Percentiles rank a stretch among this genome's conserved stretches.
Conservation (phyloP, 2,797 vertebrate genomes). For the Pyrocephalus nanus region DNA sequence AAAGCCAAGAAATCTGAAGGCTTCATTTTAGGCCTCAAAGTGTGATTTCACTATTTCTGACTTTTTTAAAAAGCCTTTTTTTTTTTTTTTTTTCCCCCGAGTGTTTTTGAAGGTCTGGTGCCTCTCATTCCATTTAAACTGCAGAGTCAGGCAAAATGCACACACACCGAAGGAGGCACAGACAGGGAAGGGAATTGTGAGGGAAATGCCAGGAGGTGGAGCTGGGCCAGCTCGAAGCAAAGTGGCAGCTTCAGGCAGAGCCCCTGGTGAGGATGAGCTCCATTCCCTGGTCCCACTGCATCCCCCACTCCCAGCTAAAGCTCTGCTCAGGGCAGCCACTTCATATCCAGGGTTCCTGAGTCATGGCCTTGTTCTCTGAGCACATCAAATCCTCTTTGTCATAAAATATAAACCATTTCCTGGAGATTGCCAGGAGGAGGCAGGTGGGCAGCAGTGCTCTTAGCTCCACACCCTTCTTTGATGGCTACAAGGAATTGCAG, state of each 20-base stretch:
- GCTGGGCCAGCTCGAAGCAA: neutral
- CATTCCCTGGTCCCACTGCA: neutral
- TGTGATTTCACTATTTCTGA: neutral
- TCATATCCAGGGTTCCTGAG: neutral
- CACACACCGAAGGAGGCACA: neutral
- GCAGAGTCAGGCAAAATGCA: neutral
- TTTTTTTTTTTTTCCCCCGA: neutral
- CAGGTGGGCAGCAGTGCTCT: neutral
- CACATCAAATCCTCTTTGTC: neutral
- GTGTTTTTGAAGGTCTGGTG: neutral
- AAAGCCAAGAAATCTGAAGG: neutral
- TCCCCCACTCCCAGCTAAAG: neutral
- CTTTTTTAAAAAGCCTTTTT: neutral
- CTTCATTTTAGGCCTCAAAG: neutral
- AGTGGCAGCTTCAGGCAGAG: neutral
- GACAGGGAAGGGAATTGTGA: neutral
- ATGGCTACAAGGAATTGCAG: neutral
- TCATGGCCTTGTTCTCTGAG: neutral
- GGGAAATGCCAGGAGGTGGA: neutral
- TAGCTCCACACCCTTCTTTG: neutral
- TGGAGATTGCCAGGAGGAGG: neutral
- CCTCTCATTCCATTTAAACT: neutral
- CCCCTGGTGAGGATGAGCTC: neutral
- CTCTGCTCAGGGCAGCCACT: neutral
- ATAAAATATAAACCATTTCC: neutral